Evolutionary conservation across 2,113 vertebrate species (phyloP).

Genomic region (Halcyon senegalensis): DNA sequence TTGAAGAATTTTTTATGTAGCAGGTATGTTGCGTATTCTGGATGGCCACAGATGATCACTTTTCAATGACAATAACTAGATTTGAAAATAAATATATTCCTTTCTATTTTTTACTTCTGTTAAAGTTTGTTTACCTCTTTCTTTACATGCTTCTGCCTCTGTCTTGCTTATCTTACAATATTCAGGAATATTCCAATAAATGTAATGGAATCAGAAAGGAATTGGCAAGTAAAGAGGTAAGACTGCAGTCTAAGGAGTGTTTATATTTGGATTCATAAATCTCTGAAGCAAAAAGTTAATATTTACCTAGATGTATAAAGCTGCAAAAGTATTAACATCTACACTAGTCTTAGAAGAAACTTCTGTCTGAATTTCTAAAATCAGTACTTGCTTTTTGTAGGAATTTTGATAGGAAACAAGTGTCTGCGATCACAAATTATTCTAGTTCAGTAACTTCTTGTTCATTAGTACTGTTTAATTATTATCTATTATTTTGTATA

Average conservation of each 20-base stretch:
- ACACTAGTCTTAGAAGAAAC: not conserved
- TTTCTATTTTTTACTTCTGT: constrained; percentile 40
- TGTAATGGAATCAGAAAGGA: constrained; percentile 79
- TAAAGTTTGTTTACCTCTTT: constrained; percentile 74
- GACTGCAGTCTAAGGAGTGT: constrained; percentile 67
- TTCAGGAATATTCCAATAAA: constrained; percentile 79
- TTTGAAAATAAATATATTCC: constrained; percentile 38
- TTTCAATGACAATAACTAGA: not conserved
- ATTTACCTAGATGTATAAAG: constrained; percentile 14
- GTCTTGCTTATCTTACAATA: constrained; percentile 76
- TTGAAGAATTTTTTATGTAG: not conserved
- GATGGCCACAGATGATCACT: not conserved
- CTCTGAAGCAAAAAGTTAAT: constrained; percentile 46
- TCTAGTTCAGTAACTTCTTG: not conserved
- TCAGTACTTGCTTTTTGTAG: not conserved
- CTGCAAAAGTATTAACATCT: constrained; percentile 10
- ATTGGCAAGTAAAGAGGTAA: constrained; percentile 77
- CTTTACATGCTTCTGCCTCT: constrained; percentile 78
- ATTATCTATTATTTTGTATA: not conserved
- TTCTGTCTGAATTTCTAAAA: not conserved
- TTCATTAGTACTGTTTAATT: not conserved
- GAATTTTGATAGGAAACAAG: constrained; percentile 19
- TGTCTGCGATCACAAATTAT: not conserved
- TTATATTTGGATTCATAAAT: constrained; percentile 55
- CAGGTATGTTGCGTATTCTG: not conserved